Conservation (phyloP, 2,113 vertebrate genomes). For the Saccopteryx bilineata region DNA sequence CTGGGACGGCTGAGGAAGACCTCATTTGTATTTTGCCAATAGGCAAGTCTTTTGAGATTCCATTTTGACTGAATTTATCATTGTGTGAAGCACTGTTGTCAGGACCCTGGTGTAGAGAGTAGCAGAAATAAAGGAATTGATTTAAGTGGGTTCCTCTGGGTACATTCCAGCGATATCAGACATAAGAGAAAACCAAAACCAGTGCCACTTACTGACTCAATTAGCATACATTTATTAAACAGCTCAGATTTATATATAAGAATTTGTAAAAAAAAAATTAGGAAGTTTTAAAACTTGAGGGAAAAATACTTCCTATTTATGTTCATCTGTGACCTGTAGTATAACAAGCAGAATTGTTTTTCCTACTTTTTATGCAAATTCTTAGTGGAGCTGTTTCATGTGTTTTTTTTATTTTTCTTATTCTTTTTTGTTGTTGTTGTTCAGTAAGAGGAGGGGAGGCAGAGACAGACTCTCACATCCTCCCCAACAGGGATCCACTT, state of each 20-base stretch:
- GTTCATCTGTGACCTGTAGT: neutral
- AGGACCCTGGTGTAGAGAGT: neutral
- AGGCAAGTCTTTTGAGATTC: neutral
- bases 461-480: no score
- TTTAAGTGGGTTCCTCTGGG: neutral
- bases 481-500: no score
- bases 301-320: neutral
- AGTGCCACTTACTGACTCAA: neutral
- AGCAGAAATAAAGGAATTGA: constrained; percentile 8
- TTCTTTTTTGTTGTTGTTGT: no score
- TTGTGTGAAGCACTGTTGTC: constrained; percentile 13
- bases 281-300: neutral
- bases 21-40: neutral
- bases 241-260: neutral
- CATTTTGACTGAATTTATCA: neutral
- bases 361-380: neutral
- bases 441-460: no score
- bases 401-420: no score
- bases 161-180: neutral
- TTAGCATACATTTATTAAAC: neutral
- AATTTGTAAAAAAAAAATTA: neutral
- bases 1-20: neutral
- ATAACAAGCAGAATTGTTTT: constrained; percentile 1
- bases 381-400: neutral
- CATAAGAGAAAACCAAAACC: neutral